Evolutionary conservation across 2,888 invertebrate species (phyloP), one percentile per base, ranked within the genome.

Genomic region (Drosophila kambysellisi): DNA sequence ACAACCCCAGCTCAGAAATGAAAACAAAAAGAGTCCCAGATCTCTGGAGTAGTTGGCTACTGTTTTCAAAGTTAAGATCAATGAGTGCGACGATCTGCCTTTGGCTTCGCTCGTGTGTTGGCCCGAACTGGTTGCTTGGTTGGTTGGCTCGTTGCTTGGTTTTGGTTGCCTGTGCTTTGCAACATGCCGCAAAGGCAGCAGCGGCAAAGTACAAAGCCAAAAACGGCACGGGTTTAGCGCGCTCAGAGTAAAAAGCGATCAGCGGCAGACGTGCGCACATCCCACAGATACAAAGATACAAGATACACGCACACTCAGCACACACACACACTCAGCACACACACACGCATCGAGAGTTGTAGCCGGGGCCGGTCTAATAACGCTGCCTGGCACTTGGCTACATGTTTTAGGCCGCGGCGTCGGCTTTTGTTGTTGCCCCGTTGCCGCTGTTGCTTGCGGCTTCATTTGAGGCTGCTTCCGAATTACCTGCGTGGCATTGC

Each of bases 181-280:
- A 91, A 92, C 92, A 91, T 90, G 92, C 91, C 92, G 91, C 89
- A 91, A 82, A 84, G 74, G 74, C 77, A 59, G 70, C 69, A 64
- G 72, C 92, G 92, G 92, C 91, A 89, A 85, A 91, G 87, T 87
- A 89, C 92, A 92, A 92, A 92, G 91, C 73, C 74, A 73, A 88
- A 91, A 91, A 91, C 91, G 92, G 92, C 92, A 92, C 92, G 92
- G 92, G 92, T 84, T 92, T 92, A 92, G 92, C 91, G 92, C 91
- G 91, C 91, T 92, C 91, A 84, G 88, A 90, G 82, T 87, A 86
- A 90, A 88, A 91, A 91, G 83, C 89, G 90, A 88, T 84, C 91
- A 89, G 81, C 78, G 73, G 76, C 76, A 86, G 84, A 82, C 82
- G 77, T 76, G 84, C 79, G 77, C 81, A 79, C 81, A 81, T 86